Evolutionary conservation across 2,113 vertebrate species (phyloP).

Genomic region (Cheirogaleus medius): DNA sequence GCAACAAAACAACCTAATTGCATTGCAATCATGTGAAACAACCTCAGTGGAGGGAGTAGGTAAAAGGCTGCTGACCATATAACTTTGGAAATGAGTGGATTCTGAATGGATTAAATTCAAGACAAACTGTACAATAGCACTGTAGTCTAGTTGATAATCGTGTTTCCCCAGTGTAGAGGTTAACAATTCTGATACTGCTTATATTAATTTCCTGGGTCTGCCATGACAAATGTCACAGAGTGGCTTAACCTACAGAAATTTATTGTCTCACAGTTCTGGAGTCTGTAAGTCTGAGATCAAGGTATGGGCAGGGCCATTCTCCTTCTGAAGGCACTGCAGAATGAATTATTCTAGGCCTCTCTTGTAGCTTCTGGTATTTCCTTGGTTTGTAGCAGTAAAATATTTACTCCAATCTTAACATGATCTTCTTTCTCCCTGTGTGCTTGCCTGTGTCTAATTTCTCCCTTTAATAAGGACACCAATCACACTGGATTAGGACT

Average conservation of each 20-base stretch:
- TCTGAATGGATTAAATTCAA: neutral
- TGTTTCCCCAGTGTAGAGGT: neutral
- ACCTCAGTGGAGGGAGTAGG: neutral
- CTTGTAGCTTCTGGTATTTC: neutral
- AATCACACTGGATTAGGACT: too few relatives aligned
- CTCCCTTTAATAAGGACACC: neutral
- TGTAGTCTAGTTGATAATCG: neutral
- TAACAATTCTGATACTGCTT: neutral
- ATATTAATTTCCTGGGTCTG: neutral
- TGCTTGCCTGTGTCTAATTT: neutral
- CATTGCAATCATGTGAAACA: neutral
- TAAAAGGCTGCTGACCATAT: neutral
- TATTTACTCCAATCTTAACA: neutral
- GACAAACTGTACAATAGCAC: neutral
- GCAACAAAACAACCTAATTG: neutral
- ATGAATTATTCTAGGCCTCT: neutral
- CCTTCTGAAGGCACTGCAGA: neutral
- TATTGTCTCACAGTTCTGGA: neutral
- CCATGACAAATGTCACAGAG: neutral
- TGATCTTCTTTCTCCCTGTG: neutral
- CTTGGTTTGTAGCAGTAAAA: neutral
- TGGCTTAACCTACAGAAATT: neutral
- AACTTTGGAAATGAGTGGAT: neutral
- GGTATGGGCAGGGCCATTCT: rapidly evolving
- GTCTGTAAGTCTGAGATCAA: neutral